Evolutionary conservation across 1,140 invertebrate genomes (phyloP).

Genomic region (Cardiocondyla obscurior): DNA sequence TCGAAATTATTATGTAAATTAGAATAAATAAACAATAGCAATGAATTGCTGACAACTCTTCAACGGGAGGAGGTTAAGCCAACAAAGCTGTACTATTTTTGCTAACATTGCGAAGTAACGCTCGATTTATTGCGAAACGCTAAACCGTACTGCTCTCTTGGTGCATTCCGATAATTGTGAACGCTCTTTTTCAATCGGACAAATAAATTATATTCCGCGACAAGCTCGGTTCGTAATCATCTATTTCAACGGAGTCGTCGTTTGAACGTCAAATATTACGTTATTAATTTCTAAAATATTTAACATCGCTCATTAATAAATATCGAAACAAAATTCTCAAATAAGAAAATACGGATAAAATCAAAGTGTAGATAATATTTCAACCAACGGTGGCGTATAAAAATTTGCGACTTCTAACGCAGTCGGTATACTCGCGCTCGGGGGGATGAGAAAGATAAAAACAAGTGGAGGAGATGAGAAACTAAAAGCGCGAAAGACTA

Average conservation of each 20-base stretch:
- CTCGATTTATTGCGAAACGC: not conserved
- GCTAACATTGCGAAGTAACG: conserved; percentile 4
- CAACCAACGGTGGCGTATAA: not conserved
- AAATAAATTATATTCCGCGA: not conserved
- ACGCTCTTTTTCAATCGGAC: not conserved
- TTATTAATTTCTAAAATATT: not conserved
- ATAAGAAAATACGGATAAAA: not conserved
- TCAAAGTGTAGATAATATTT: not conserved
- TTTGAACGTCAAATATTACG: not conserved
- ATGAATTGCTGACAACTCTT: not conserved
- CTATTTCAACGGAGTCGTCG: not conserved
- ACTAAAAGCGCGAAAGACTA: conserved; percentile 39
- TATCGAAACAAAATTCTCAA: not conserved
- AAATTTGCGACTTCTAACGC: not conserved
- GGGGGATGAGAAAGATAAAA: not conserved
- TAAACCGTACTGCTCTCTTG: not conserved
- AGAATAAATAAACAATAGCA: conserved; percentile 1
- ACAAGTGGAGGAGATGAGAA: not conserved
- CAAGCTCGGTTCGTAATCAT: not conserved
- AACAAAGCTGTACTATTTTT: conserved; percentile 20
- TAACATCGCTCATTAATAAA: not conserved
- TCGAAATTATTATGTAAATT: not conserved
- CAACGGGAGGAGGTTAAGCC: conserved; percentile 4
- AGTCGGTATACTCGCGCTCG: not conserved
- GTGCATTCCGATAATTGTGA: not conserved